Base-by-base conservation (phyloP, 1,140 invertebrate species). In the Anastatus disparis region DNA sequence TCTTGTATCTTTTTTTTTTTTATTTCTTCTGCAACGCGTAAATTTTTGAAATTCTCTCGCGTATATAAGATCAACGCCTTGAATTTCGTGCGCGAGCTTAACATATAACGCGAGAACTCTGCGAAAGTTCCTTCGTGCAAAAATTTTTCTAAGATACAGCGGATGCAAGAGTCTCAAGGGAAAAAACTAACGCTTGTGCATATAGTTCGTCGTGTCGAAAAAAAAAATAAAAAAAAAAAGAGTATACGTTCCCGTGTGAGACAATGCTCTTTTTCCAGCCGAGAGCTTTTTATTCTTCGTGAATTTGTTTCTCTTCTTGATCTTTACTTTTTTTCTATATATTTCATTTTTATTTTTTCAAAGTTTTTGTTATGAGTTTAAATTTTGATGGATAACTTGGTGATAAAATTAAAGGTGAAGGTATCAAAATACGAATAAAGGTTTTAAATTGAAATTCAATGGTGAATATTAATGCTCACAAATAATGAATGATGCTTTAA, bases 1-100 rank as follows among this genome's bases (percentile, higher is more conserved):
- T 42, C 46, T 64, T n/a, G n/a, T 53, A 4, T 53, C 52, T n/a
- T n/a, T n/a, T 53, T 24, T 44, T 40, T 61, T 44, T 42, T 20
- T 24, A 0, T 44, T 1, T 44, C 12, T 7, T 26, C 46, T 53
- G n/a, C 59, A 29, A 26, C 71, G 61, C 35, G 24, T 61, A 64
- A 78, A 80, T 79, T 78, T 76, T n/a, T n/a, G 75, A 76, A 80
- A 79, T 79, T 80, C 69, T 65, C 72, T 42, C 68, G 62, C 58
- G 69, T 67, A 46, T 58, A 50, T 40, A 59, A 77, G 56, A 73
- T 69, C 65, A 31, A 67, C 65, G 68, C 61, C 59, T 66, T 62
- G 48, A 50, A 26, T 67, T 56, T 38, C 29, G 63, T 69, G 68
- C 62, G 42, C 70, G 50, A 50, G 46, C 22, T n/a, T n/a, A n/a